phyloP scores from a whole-genome alignment of 2,888 invertebrate species.

The Drosophila glabriapex region DNA sequence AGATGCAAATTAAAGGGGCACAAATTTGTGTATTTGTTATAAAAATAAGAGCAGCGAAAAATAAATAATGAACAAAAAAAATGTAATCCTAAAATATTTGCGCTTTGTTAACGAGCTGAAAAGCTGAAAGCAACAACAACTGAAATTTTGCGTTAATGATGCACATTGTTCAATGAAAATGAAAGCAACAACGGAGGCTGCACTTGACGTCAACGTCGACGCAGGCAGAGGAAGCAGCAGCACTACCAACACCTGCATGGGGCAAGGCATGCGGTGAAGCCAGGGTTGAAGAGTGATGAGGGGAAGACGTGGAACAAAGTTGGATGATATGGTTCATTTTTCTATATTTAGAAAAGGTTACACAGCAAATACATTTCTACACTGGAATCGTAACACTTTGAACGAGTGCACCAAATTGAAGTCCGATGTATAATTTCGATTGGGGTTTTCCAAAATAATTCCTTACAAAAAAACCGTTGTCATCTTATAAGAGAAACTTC shows the following conservation, averaged over 20 bases:
- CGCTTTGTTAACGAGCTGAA: constrained; percentile 72
- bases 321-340: not conserved
- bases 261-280: not conserved
- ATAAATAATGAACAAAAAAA: constrained; percentile 41
- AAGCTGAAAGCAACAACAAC: constrained; percentile 35
- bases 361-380: not conserved
- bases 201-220: constrained; percentile 15
- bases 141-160: constrained; percentile 71
- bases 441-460: not conserved
- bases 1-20: constrained; percentile 51
- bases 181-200: constrained; percentile 62
- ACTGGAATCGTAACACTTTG: not conserved
- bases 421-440: not conserved
- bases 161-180: constrained; percentile 80
- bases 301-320: not conserved
- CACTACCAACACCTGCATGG: constrained; percentile 26
- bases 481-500: not conserved
- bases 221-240: not conserved
- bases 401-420: not conserved
- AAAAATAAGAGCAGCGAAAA: constrained; percentile 62
- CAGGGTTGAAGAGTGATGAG: not conserved
- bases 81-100: constrained; percentile 77
- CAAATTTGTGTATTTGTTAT: constrained; percentile 54
- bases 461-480: not conserved
- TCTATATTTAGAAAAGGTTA: not conserved